Percentiles rank a stretch among this genome's conserved stretches.
Evolutionary conservation across 2,888 invertebrate species (phyloP).

Genomic region (Phengaris alcon): DNA sequence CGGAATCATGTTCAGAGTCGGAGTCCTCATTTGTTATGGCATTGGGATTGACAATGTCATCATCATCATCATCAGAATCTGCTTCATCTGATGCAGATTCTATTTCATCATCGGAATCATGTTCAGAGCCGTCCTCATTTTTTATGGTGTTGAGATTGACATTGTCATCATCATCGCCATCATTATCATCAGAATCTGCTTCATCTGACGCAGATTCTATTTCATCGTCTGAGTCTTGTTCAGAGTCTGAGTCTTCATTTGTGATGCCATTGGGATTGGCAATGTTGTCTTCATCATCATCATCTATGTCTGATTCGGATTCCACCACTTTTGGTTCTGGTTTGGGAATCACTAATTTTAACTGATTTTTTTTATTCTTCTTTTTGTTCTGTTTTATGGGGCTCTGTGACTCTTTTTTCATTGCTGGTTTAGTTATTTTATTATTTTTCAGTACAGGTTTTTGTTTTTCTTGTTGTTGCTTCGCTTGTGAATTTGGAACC

Average conservation of each 20-base stretch:
- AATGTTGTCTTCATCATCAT: not conserved
- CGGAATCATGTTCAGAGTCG: conserved; percentile 72
- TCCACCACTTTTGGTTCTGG: not conserved
- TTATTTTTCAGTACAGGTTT: not conserved
- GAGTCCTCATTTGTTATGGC: conserved; percentile 68
- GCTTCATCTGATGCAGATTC: too few species aligned
- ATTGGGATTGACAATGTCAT: conserved; percentile 53
- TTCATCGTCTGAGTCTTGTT: conserved; percentile 72
- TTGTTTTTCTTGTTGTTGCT: not conserved
- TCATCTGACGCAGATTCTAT: conserved; percentile 53
- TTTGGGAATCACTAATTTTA: not conserved
- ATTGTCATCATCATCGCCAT: not conserved
- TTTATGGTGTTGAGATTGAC: not conserved
- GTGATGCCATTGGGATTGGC: conserved; percentile 67
- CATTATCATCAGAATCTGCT: not conserved
- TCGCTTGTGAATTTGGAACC: conserved; percentile 1
- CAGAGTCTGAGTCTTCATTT: conserved; percentile 67
- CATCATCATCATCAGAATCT: not conserved
- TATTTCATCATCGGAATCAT: not conserved
- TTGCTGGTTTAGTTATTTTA: not conserved
- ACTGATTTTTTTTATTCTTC: conserved; percentile 25
- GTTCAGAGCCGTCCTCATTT: not conserved
- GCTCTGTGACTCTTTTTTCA: conserved; percentile 20
- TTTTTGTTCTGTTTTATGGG: conserved; percentile 35
- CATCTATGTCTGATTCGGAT: not conserved